Evolutionary conservation across 2,113 vertebrate genomes (phyloP), one percentile per base, ranked within the genome.

Genomic region (Cebidichthys violaceus): DNA sequence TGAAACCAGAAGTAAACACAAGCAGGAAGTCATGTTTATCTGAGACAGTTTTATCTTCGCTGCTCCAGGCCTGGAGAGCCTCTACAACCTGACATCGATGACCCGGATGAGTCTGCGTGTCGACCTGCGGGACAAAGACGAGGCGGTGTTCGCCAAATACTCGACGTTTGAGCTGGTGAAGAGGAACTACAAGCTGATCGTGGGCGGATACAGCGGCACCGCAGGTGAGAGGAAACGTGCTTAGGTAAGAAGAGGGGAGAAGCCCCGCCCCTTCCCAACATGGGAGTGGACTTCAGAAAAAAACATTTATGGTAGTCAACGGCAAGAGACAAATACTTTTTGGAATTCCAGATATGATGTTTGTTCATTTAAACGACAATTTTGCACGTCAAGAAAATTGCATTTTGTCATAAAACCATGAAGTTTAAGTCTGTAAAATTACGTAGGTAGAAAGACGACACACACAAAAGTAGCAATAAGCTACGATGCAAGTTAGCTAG

Each of bases 181-280:
- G 78, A 93, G 67, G 66, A 78, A 90, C 88, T 96, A 93, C 86
- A 82, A 2, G 1, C 66, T 96, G 37, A 86, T 24, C 0, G 88
- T 96, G 80, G 91, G 89, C 10, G 94, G 94, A 0, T 95, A 95
- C 82, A 89, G 89, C 20, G 95, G 95, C 68, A 95, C 91, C 0
- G 94, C 95, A 20, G 95, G 95, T 96, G n/a, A 88, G 87, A 14
- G 24, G 35, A 45, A 45, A 17, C 45, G 45, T 18, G 45, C 45
- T 47, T 17, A 18, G 45, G 17, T 47, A 18, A 17, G 0, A 4
- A 18, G 15, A 47, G 45, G 7, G 45, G 4, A 47, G 1, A 57
- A 55, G 54, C n/a, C 54, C 54, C 54, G 54, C 54, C 54, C 54
- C n/a, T 24, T 27, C n/a, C n/a, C 52, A 10, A 9, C 52, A 55